A percentile compares a stretch with the other conserved stretches of the same genome.
Conservation (phyloP, 2,888 invertebrate genomes). For the Homarus gammarus region DNA sequence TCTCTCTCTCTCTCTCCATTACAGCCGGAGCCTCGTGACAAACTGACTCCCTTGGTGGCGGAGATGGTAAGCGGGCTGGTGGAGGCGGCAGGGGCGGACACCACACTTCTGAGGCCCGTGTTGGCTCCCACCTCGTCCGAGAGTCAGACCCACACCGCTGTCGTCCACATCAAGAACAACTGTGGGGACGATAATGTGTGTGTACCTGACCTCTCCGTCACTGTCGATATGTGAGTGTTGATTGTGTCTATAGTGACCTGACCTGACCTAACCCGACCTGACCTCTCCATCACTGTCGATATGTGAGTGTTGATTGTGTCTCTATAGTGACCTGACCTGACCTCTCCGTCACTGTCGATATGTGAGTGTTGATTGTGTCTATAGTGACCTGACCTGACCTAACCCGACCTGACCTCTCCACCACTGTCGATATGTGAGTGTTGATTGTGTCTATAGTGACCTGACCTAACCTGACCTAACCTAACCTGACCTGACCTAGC, state of each 20-base stretch:
- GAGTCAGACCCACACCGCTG: constrained; percentile 84
- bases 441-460: no score
- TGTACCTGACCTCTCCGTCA: constrained; percentile 88
- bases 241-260: no score
- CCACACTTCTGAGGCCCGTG: constrained; percentile 83
- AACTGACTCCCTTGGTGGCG: constrained; percentile 93
- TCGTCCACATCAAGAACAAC: constrained; percentile 92
- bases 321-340: no score
- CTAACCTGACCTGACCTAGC: background rate
- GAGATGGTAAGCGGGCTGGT: constrained; percentile 82
- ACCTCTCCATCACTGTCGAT: no score
- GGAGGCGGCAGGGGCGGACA: background rate
- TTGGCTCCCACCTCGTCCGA: constrained; percentile 82
- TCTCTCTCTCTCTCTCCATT: no score
- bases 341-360: no score
- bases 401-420: no score
- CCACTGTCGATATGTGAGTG: no score
- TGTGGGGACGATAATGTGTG: constrained; percentile 96
- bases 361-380: no score
- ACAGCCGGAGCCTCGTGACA: constrained; percentile 87
- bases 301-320: no score
- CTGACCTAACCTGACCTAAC: constrained; percentile 7
- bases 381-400: no score
- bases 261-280: constrained; percentile 11
- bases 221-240: constrained; percentile 22